Evolutionary conservation across 2,888 invertebrate species (phyloP), one percentile per base, ranked within the genome.

Genomic region (Phyllotreta cruciferae): DNA sequence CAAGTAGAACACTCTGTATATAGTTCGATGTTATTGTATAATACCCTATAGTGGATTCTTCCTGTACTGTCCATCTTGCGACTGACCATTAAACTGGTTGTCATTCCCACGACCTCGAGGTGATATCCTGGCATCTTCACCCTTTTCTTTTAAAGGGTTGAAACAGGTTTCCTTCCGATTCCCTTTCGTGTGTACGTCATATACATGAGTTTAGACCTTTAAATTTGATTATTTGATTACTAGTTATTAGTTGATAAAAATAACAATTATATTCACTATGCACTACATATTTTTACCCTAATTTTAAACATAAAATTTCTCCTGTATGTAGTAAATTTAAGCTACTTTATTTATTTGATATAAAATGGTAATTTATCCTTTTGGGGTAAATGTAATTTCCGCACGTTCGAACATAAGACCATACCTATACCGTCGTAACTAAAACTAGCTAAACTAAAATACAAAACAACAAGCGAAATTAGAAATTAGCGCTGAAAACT

Each of bases 21-120:
- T 39, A 53, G 14, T 36, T 24, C 11, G 50, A 53, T 24, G 41
- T 53, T 39, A 53, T 53, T 14, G 24, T 24, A 24, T 24, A 24
- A 24, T 24, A 24, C 24, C 24, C 24, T 24, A 35, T 4, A 49
- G 24, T 47, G 42, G 14, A 44, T 64, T 42, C 64, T 60, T 69
- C 66, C 64, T 64, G 60, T 66, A 52, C 56, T 62, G 64, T 62
- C 57, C 61, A 63, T 63, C 56, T 63, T 42, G 56, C 39, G 71
- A 73, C 72, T 74, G 74, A 74, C 74, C 75, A 74, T 67, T 68
- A 71, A 74, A 75, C 74, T 71, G 71, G 74, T 72, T 69, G 67
- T 66, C 63, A 69, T 74, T 75, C 75, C 71, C 75, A 75, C 73
- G 74, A 71, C 70, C 70, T 72, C 69, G 54, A 54, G 52, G 62